Conservation (phyloP, 1,140 invertebrate genomes). For the Calliopsis andreniformis region DNA sequence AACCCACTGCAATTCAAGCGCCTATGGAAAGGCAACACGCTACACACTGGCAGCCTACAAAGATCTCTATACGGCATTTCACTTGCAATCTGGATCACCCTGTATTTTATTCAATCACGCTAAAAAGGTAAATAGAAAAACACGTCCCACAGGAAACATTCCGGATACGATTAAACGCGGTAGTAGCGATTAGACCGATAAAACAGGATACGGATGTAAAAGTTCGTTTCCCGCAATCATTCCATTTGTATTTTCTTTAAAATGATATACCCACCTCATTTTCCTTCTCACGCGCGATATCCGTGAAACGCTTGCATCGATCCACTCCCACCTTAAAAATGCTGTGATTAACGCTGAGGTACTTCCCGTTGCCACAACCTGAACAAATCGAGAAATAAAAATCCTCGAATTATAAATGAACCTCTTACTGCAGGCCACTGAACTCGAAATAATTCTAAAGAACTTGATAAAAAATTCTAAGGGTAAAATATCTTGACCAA, state of each 20-base stretch:
- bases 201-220: constrained; percentile 39
- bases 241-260: background rate
- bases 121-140: background rate
- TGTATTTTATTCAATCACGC: background rate
- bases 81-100: background rate
- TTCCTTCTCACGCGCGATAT: constrained; percentile 88
- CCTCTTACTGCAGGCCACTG: too few species aligned
- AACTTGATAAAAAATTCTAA: too few species aligned
- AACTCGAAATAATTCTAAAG: too few species aligned
- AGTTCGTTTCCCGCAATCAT: constrained; percentile 5
- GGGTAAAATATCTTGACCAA: too few species aligned
- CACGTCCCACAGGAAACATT: background rate
- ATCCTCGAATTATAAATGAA: too few species aligned
- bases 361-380: constrained; percentile 97
- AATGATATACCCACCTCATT: constrained; percentile 86
- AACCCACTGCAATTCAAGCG: too few species aligned
- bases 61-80: too few species aligned
- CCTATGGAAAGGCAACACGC: too few species aligned
- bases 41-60: too few species aligned
- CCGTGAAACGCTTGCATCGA: constrained; percentile 90
- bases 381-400: constrained; percentile 58
- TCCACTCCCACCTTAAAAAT: constrained; percentile 94
- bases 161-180: constrained; percentile 19
- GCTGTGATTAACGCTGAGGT: constrained; percentile 92
- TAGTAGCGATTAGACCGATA: background rate